Conservation (phyloP, 2,113 vertebrate genomes). For the Psittacula cyanocephala region DNA sequence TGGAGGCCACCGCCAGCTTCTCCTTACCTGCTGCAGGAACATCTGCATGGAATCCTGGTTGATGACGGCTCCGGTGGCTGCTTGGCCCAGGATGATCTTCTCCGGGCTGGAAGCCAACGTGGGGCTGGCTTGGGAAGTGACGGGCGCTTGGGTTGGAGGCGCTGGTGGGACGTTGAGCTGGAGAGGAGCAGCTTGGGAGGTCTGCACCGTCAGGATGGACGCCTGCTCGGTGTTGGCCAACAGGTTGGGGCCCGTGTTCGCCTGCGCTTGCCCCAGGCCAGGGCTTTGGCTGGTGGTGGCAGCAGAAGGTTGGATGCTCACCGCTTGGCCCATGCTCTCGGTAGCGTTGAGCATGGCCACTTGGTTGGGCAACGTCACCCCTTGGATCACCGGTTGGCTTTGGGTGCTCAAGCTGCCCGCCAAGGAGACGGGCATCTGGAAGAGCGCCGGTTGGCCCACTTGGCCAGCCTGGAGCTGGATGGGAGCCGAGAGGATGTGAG, state of each 20-base stretch:
- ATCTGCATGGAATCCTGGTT: slow-evolving; percentile 92
- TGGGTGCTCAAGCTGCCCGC: slow-evolving; percentile 76
- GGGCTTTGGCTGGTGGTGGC: slow-evolving; percentile 65
- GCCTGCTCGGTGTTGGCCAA: slow-evolving; percentile 71
- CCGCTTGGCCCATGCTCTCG: slow-evolving; percentile 81
- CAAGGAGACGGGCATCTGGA: slow-evolving; percentile 92
- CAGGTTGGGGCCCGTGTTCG: slow-evolving; percentile 46
- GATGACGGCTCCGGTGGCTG: slow-evolving; percentile 81
- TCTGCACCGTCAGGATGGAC: slow-evolving; percentile 80
- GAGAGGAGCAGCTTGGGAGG: slow-evolving; percentile 55
- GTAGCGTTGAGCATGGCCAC: slow-evolving; percentile 85
- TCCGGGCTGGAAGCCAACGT: slow-evolving; percentile 78
- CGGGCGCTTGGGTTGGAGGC: slow-evolving; percentile 53
- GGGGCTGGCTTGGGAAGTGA: slow-evolving; percentile 77
- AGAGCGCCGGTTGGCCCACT: slow-evolving; percentile 85
- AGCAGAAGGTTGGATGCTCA: slow-evolving; percentile 80
- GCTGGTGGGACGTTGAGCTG: slow-evolving; percentile 48
- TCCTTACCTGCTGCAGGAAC: slow-evolving; percentile 92
- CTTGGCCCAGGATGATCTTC: slow-evolving; percentile 87
- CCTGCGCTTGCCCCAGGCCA: slow-evolving; percentile 68
- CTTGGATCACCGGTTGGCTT: slow-evolving; percentile 87
- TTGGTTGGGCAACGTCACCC: slow-evolving; percentile 86
- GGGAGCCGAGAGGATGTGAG: slow-evolving; percentile 90
- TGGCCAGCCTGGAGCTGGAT: slow-evolving; percentile 90
- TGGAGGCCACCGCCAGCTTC: background rate